A percentile compares a stretch with the other conserved stretches of the same genome.
Conservation (phyloP, 2,888 invertebrate genomes). For the Cremastinae sp. region DNA sequence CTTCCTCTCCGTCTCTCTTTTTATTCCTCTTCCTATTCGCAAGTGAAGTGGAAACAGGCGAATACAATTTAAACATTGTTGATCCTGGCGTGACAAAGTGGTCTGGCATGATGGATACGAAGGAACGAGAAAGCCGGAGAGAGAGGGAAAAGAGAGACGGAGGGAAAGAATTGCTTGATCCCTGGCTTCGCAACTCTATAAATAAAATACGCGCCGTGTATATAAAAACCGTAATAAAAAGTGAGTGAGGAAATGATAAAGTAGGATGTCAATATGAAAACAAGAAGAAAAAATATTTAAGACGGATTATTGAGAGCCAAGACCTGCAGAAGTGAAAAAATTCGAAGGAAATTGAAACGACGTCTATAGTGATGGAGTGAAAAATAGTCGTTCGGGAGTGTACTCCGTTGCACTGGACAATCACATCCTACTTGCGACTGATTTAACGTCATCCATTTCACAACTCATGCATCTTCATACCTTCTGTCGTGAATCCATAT, state of each 20-base stretch:
- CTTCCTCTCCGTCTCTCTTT: constrained; percentile 13
- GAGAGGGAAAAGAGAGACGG: no score
- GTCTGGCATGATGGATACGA: constrained; percentile 73
- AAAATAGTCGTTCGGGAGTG: constrained; percentile 36
- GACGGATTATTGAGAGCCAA: constrained; percentile 28
- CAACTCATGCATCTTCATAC: constrained; percentile 69
- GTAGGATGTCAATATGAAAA: constrained; percentile 11
- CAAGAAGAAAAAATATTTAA: constrained; percentile 30
- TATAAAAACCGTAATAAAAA: constrained; percentile 18
- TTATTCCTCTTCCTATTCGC: no score
- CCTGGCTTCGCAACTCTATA: constrained; percentile 41
- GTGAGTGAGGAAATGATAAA: constrained; percentile 17
- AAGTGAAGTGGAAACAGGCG: constrained; percentile 58
- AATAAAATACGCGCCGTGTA: constrained; percentile 17
- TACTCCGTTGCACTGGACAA: constrained; percentile 25
- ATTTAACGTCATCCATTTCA: constrained; percentile 61
- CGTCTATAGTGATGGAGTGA: constrained; percentile 32
- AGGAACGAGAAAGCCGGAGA: no score
- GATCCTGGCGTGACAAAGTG: constrained; percentile 75
- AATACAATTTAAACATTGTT: constrained; percentile 76
- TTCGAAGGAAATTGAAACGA: background rate
- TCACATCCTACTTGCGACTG: constrained; percentile 72
- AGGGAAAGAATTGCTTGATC: no score
- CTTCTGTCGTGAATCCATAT: constrained; percentile 50
- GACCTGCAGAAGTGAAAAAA: background rate